A percentile compares a stretch with the other conserved stretches of the same genome.
phyloP scores from a whole-genome alignment of 92 coral and sea anemone genomes.

The Actinernus sp. region DNA sequence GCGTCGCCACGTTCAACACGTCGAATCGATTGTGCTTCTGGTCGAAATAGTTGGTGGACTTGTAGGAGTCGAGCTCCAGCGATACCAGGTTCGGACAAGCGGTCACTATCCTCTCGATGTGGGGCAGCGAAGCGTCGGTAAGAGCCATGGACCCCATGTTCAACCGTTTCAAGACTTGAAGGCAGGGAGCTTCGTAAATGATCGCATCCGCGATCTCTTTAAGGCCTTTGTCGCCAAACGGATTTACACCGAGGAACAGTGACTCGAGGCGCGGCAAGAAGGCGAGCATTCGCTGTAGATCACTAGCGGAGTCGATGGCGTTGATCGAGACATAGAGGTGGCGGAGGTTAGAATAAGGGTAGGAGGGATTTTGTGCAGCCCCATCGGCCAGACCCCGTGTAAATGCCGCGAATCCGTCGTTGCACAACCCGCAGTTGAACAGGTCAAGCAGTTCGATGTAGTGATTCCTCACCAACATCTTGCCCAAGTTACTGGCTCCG shows the following conservation, averaged over 20 bases:
- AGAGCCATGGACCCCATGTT: conserved; percentile 56
- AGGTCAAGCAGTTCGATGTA: conserved; percentile 53
- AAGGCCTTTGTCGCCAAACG: conserved; percentile 45
- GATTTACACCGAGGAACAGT: conserved; percentile 52
- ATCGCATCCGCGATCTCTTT: conserved; percentile 23
- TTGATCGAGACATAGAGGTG: conserved; percentile 63
- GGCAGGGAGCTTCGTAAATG: conserved; percentile 34
- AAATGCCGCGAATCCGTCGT: conserved; percentile 60
- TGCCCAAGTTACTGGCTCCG: conserved; percentile 58
- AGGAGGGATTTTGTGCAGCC: conserved; percentile 21
- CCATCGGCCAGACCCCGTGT: conserved; percentile 47
- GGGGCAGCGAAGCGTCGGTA: conserved; percentile 52
- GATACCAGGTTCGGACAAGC: conserved; percentile 64
- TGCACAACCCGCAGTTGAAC: conserved; percentile 69
- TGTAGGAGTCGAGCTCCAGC: conserved; percentile 66
- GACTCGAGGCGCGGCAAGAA: conserved; percentile 65
- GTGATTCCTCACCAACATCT: conserved; percentile 48
- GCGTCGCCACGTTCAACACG: conserved; percentile 26
- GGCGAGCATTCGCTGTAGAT: conserved; percentile 20
- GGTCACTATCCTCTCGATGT: conserved; percentile 47
- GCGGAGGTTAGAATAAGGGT: conserved; percentile 39
- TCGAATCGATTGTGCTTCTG: conserved; percentile 67
- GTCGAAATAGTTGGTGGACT: conserved; percentile 59
- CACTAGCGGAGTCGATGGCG: conserved; percentile 45
- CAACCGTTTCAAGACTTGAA: conserved; percentile 23